Evolutionary conservation across 2,888 invertebrate species (phyloP), one percentile per base, ranked within the genome.

Genomic region (Osmoderma eremita): DNA sequence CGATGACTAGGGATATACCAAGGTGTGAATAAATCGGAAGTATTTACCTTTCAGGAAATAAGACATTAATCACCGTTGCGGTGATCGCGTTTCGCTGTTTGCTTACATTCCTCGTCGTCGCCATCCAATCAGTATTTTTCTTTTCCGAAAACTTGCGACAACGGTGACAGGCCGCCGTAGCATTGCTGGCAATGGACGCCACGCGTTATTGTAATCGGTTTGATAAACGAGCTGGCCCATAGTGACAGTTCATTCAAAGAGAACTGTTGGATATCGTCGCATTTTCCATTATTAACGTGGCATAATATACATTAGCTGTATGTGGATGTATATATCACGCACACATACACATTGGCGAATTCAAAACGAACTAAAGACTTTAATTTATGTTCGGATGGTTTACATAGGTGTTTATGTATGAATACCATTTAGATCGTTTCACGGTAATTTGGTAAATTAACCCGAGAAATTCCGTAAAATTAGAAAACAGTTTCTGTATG

Each of bases 31-130:
- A 62, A 51, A 54, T 69, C 51, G 58, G 67, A 70, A 69, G 67
- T 67, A 70, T 67, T 71, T 69, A 68, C 68, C 66, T 70, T 70
- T 69, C 71, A 70, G 71, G 71, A 73, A 70, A 63, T 71, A 70
- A 70, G 69, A 70, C 72, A 73, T 73, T 72, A 73, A 73, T 73
- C 73, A 73, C 68, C 58, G 13, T 42, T 6, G 58, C 30, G 42
- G 62, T 42, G 64, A 22, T 58, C 24, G 12, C 22, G 13, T 41
- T 17, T 22, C 58, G 58, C n/a, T 45, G 13, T 58, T 24, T 22
- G 20, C 56, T 13, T 8, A 30, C 10, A 30, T 41, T 12, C n/a
- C 13, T 8, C 15, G 56, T 45, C 48, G 12, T 20, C 18, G 20
- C 48, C 2, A 20, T 20, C 18, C 48, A 6, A 20, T 48, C 48